Percentiles rank a stretch among this genome's conserved stretches.
phyloP scores from a whole-genome alignment of 1,140 invertebrate genomes.

The Riptortus pedestris region DNA sequence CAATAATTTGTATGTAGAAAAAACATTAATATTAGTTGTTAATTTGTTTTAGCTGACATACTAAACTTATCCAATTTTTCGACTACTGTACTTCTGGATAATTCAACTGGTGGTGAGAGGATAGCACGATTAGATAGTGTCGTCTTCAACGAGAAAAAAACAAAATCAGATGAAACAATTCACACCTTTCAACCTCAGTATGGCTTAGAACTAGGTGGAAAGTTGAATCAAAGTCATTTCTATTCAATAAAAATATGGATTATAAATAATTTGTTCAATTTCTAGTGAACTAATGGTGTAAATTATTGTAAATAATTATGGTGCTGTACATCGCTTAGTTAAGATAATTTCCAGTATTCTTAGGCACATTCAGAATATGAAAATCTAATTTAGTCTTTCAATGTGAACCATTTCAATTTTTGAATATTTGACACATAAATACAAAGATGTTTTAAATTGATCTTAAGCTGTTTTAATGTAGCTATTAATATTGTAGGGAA shows the following conservation, averaged over 20 bases:
- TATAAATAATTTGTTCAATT: conserved; percentile 12
- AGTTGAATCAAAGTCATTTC: background rate
- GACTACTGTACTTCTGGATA: background rate
- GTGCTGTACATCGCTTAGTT: too few relatives aligned
- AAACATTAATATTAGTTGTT: too few relatives aligned
- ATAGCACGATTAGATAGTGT: background rate
- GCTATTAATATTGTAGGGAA: too few relatives aligned
- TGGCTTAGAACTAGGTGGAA: background rate
- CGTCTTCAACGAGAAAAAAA: background rate
- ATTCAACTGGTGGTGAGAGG: background rate
- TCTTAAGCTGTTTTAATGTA: too few relatives aligned
- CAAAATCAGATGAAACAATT: background rate
- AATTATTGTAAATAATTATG: too few relatives aligned
- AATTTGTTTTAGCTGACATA: background rate
- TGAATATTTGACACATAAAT: too few relatives aligned
- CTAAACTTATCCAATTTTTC: background rate
- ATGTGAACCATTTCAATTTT: too few relatives aligned
- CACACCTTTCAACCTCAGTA: background rate
- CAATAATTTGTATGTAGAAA: too few relatives aligned
- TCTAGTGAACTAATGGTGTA: background rate
- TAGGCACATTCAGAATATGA: too few relatives aligned
- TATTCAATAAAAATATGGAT: conserved; percentile 10
- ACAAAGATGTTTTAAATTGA: too few relatives aligned
- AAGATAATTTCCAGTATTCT: too few relatives aligned
- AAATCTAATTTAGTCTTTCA: too few relatives aligned